Base-by-base conservation (phyloP, 2,113 vertebrate species). In the Salminus brasiliensis region DNA sequence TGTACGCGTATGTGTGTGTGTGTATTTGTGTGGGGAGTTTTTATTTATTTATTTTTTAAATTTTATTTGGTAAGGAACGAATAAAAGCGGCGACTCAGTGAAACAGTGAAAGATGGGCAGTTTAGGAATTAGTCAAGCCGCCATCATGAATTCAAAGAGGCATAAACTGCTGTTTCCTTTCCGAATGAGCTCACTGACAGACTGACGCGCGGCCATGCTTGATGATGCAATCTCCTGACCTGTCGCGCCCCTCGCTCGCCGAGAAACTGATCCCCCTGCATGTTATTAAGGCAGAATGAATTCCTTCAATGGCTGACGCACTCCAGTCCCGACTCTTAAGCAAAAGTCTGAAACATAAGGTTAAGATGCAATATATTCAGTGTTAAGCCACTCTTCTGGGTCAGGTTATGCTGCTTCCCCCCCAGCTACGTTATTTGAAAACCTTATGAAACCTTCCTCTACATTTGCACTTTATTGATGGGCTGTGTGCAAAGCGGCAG, bases 221-320 rank as follows among this genome's bases (percentile, higher is more conserved):
- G 65, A 83, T 83, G 70, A 78, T 83, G 81, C 77, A 79, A 79
- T 83, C 77, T 83, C 53, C 81, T 69, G 27, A 62, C 81, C 76
- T 83, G 76, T 83, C 81, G 74, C 30, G 68, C 55, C 70, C 49
- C 34, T 39, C 62, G 34, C n/a, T n/a, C n/a, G n/a, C n/a, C n/a
- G n/a, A n/a, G n/a, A 55, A 34, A 74, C 66, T 45, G 63, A 16
- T 72, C 41, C 16, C 39, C 72, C 32, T 59, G 72, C 69, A 78
- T 74, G 55, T 59, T 72, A 78, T 74, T 74, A 53, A 67, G 55
- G 12, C 25, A 23, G 39, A 59, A 78, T 63, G 63, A 62, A 72
- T 83, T 29, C 23, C 36, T 59, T 36, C 18, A 39, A 39, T 21
- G 32, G 3, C 6, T 21, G 39, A 66, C 11, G 32, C 34, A 4